Evolutionary conservation across 2,113 vertebrate species (phyloP).

Genomic region (Saguinus midas): DNA sequence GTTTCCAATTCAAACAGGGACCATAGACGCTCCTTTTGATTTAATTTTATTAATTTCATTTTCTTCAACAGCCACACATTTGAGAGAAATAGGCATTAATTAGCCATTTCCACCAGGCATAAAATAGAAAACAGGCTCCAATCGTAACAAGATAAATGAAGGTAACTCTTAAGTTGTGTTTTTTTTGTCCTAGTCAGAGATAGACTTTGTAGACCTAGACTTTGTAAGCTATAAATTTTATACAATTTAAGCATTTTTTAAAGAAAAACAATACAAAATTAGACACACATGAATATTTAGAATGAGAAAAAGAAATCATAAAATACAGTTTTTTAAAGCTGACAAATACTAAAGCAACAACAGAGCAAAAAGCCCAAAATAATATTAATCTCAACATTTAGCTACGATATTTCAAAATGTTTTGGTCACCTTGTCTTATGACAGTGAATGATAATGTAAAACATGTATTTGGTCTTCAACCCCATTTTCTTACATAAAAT

Average conservation of each 20-base stretch:
- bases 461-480: no score
- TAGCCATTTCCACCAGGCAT: conserved; percentile 17
- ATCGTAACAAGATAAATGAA: not conserved
- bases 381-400: not conserved
- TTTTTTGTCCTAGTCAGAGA: not conserved
- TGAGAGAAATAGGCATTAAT: conserved; percentile 55
- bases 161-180: not conserved
- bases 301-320: not conserved
- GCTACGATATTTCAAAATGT: not conserved
- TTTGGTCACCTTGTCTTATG: not conserved
- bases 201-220: not conserved
- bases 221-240: not conserved
- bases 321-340: not conserved
- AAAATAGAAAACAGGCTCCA: conserved; percentile 12
- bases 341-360: not conserved
- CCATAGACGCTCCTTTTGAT: conserved; percentile 5
- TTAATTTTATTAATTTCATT: conserved; percentile 67
- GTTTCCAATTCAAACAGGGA: conserved; percentile 51
- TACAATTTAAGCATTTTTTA: not conserved
- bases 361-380: not conserved
- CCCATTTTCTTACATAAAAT: no score
- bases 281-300: not conserved
- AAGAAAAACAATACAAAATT: conserved; percentile 14
- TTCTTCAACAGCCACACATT: conserved; percentile 58
- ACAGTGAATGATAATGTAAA: not conserved